Conservation (phyloP, 1,140 invertebrate genomes). For the Laupala kohalensis region DNA sequence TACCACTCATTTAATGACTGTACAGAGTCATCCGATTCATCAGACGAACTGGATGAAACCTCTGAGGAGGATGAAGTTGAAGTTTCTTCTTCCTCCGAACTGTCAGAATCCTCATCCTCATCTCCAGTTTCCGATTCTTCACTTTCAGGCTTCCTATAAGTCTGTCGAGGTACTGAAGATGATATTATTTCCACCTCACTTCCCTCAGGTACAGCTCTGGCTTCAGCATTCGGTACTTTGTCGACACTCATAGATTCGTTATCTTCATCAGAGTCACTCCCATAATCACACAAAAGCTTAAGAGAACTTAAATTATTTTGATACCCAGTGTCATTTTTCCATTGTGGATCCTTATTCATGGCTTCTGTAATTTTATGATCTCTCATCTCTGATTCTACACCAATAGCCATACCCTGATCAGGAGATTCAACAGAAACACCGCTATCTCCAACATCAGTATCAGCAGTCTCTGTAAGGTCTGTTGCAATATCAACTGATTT, state of each 20-base stretch:
- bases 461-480: background rate
- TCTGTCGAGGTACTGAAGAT: too few species aligned
- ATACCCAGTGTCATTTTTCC: background rate
- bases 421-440: background rate
- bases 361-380: background rate
- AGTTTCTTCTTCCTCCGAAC: conserved; percentile 7
- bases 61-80: background rate
- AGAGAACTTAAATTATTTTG: background rate
- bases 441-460: background rate
- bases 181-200: background rate
- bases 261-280: conserved; percentile 3
- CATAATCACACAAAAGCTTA: conserved; percentile 5
- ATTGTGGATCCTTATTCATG: background rate
- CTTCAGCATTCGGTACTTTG: too few species aligned
- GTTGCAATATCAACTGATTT: background rate
- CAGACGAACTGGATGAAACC: background rate
- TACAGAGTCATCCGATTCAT: background rate
- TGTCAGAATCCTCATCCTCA: conserved; percentile 2
- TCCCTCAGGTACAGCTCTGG: too few species aligned
- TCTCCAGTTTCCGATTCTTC: background rate
- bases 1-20: background rate
- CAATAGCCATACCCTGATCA: background rate
- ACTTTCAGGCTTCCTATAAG: background rate
- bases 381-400: background rate
- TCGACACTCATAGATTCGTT: background rate